Conservation (phyloP, 2,888 invertebrate genomes). For the Cheilosia variabilis region DNA sequence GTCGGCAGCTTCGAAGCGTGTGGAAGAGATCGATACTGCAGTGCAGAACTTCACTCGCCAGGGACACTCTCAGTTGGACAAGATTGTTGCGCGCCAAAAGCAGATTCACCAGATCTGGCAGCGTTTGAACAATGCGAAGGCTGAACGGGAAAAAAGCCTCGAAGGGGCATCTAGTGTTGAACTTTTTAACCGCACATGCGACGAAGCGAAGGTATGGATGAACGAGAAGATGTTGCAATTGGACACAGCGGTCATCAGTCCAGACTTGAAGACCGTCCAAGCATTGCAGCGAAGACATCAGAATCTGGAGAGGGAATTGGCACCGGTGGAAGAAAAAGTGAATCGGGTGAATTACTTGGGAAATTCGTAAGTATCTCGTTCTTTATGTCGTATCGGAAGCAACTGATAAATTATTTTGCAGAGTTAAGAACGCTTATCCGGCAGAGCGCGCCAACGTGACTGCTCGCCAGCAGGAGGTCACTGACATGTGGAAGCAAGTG, state of each 20-base stretch:
- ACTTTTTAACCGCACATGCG: conserved; percentile 97
- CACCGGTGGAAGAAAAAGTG: conserved; percentile 97
- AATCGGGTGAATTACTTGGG: conserved; percentile 94
- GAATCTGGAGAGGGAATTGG: conserved; percentile 96
- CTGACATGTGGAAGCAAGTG: conserved; percentile 94
- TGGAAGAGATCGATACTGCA: conserved; percentile 94
- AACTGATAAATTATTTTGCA: conserved; percentile 79
- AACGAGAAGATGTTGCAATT: conserved; percentile 96
- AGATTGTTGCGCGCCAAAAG: conserved; percentile 89
- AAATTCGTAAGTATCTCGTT: conserved; percentile 87
- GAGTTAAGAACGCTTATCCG: conserved; percentile 96
- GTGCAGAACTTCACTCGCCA: conserved; percentile 93
- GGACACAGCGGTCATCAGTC: conserved; percentile 90
- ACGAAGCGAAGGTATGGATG: conserved; percentile 99
- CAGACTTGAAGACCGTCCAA: conserved; percentile 95
- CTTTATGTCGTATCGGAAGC: background rate
- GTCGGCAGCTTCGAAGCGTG: conserved; percentile 95
- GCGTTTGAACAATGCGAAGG: conserved; percentile 92
- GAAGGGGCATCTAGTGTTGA: conserved; percentile 97
- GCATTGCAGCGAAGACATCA: conserved; percentile 96
- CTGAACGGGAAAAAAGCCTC: conserved; percentile 94
- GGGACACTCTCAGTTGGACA: conserved; percentile 93
- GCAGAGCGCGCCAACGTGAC: conserved; percentile 94
- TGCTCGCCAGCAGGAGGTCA: conserved; percentile 92
- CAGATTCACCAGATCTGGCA: conserved; percentile 96